phyloP scores from a whole-genome alignment of 1,140 invertebrate genomes.

The Aphelinus certus region DNA sequence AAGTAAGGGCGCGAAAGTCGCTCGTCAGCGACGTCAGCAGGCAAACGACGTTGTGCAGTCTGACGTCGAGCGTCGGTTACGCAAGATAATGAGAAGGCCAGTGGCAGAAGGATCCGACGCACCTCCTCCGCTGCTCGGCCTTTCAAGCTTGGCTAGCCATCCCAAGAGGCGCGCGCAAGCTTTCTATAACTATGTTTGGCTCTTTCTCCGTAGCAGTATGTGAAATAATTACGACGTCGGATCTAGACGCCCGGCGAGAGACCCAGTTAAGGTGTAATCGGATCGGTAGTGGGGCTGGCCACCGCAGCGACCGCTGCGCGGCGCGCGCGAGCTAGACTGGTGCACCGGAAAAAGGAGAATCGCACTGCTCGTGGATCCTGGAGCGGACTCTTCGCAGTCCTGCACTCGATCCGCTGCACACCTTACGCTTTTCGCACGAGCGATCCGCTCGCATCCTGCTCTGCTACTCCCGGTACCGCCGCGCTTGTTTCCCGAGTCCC shows the following conservation, averaged over 20 bases:
- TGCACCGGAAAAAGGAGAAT: slow-evolving; percentile 8
- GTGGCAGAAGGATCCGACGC: too few relatives aligned
- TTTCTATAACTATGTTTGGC: not conserved
- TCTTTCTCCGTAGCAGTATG: slow-evolving; percentile 13
- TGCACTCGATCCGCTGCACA: not conserved
- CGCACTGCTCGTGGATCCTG: not conserved
- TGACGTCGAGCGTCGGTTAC: not conserved
- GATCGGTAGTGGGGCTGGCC: not conserved
- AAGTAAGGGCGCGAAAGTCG: too few relatives aligned
- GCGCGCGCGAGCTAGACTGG: not conserved
- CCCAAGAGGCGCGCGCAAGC: not conserved
- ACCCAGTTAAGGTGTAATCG: slow-evolving; percentile 17
- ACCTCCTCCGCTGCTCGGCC: not conserved
- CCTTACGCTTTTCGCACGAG: too few relatives aligned
- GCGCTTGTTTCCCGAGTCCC: not conserved
- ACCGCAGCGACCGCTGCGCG: not conserved
- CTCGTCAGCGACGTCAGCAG: too few relatives aligned
- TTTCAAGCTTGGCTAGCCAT: slow-evolving; percentile 30
- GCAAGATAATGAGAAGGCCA: not conserved
- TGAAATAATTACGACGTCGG: slow-evolving; percentile 16
- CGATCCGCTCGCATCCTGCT: not conserved
- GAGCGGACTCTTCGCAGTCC: not conserved
- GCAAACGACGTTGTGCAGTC: too few relatives aligned
- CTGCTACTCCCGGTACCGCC: not conserved
- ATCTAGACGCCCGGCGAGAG: slow-evolving; percentile 12